Base-by-base conservation (phyloP, 2,797 vertebrate species). In the Gadopsis marmoratus region DNA sequence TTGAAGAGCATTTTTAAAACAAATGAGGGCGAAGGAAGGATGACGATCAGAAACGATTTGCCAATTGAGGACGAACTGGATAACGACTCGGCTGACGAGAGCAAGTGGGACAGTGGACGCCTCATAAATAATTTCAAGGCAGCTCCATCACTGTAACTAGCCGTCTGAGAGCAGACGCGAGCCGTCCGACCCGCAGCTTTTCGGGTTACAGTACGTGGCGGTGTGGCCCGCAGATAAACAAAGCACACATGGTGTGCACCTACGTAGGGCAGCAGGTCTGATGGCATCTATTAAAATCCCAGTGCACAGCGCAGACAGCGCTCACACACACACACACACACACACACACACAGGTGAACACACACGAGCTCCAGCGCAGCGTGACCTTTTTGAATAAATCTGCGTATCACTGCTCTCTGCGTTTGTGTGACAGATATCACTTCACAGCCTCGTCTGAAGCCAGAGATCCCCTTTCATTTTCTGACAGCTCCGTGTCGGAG, bases 301-400 rank as follows among this genome's bases (percentile, higher is more conserved):
- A 37, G 14, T 47, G 77, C 74, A 43, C 41, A 10, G 23, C 2
- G 11, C 50, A 23, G 50, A 63, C 26, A 26, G 26, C 26, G 26
- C 26, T 26, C 26, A 69, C 76, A 84, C 26, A 37, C 83, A 47
- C 43, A 29, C 5, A 47, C 31, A 33, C 45, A 41, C 64, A 19
- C 71, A 37, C 83, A 47, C 69, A 26, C 43, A 29, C 5, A 47
- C 31, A 33, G 26, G 17, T 23, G 51, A 35, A 29, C 41, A 63
- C 21, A 75, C 83, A 78, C 19, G 31, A 43, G 64, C 83, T 31
- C 23, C 53, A 78, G 65, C 47, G 4, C 76, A 71, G 72, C 59
- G 19, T 91, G 92, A 91, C 90, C 86, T 93, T 92, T 90, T 23
- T 76, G 73, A 68, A 80, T 85, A 85, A 88, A 86, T 91, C 71